Percentiles rank a stretch among this genome's conserved stretches.
Conservation (phyloP, 2,797 vertebrate genomes). For the Ctenopoma kingsleyae region DNA sequence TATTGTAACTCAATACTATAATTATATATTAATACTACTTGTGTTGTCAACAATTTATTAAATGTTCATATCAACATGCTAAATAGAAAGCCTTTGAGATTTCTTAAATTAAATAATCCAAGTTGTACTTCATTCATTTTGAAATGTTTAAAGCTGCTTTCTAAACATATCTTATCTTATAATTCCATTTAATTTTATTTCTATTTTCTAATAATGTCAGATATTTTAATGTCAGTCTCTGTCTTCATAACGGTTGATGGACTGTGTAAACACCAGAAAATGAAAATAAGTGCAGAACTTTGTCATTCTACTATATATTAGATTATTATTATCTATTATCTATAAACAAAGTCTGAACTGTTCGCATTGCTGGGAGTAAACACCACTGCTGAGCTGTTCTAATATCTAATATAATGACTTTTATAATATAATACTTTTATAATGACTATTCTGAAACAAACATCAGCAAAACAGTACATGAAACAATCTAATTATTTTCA, state of each 20-base stretch:
- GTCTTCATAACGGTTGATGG: neutral
- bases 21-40: neutral
- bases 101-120: neutral
- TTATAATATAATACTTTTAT: too few relatives aligned
- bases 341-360: neutral
- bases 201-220: constrained; percentile 3
- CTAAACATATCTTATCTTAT: neutral
- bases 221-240: neutral
- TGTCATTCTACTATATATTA: neutral
- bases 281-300: neutral
- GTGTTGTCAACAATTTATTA: neutral
- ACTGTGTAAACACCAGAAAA: neutral
- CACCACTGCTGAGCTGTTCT: neutral
- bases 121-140: neutral
- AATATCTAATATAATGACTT: too few relatives aligned
- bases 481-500: constrained; percentile 46
- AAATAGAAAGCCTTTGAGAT: neutral
- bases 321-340: too few relatives aligned
- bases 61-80: neutral
- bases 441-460: constrained; percentile 11
- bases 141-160: neutral
- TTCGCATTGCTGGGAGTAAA: neutral
- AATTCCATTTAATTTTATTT: neutral
- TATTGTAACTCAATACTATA: neutral
- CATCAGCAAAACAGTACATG: constrained; percentile 24